These are phyloP conservation scores for Capitulum mitella DNA, from an alignment of 2,888 invertebrate species.

Conservation along the genomic window DNA sequence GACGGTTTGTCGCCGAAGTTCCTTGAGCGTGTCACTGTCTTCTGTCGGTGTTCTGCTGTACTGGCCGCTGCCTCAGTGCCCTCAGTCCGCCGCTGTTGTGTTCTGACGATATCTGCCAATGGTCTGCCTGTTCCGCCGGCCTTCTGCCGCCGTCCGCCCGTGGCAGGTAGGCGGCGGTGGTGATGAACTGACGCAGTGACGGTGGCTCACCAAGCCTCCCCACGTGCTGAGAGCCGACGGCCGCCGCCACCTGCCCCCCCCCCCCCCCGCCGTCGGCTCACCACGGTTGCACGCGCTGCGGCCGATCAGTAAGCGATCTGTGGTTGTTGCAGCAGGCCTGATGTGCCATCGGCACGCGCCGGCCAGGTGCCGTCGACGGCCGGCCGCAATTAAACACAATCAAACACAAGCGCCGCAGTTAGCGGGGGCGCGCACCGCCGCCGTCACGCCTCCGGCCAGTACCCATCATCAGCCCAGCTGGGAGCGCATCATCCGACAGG, in stretches of 20 bases:
- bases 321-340: constrained; percentile 41
- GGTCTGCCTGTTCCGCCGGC: too few relatives aligned
- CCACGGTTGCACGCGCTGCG: constrained; percentile 39
- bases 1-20: too few relatives aligned
- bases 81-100: too few relatives aligned
- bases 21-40: too few relatives aligned
- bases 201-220: too few relatives aligned
- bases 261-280: constrained; percentile 40
- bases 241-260: constrained; percentile 38
- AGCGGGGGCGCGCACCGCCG: constrained; percentile 31
- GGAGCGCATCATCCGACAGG: background rate
- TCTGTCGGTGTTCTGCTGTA: too few relatives aligned
- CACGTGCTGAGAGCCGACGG: background rate
- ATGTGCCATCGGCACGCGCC: constrained; percentile 39
- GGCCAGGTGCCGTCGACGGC: constrained; percentile 37
- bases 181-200: too few relatives aligned
- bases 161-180: too few relatives aligned
- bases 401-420: constrained; percentile 42
- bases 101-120: too few relatives aligned
- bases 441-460: background rate
- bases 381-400: constrained; percentile 38
- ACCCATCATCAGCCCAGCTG: background rate
- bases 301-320: constrained; percentile 41
- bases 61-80: too few relatives aligned
- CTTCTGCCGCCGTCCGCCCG: too few relatives aligned